Conservation (phyloP, 2,888 invertebrate genomes). For the Unio pictorum region DNA sequence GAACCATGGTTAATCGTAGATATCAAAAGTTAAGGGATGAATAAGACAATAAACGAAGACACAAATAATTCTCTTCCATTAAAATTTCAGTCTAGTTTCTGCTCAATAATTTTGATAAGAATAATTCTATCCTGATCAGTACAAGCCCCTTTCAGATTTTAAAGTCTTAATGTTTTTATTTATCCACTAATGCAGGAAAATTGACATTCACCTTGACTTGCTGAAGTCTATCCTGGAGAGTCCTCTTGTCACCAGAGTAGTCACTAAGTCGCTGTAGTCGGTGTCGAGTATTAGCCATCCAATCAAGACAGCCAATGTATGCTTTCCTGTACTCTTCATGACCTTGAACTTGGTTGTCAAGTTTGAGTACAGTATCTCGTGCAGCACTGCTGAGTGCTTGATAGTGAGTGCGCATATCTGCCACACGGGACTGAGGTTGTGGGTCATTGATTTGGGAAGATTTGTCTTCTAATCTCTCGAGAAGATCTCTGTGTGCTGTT, state of each 20-base stretch:
- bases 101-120: too few species aligned
- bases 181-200: too few species aligned
- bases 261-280: constrained; percentile 85
- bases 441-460: constrained; percentile 90
- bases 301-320: constrained; percentile 70
- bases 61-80: too few species aligned
- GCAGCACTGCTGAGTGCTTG: constrained; percentile 27
- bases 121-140: too few species aligned
- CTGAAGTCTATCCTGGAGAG: constrained; percentile 82
- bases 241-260: constrained; percentile 88
- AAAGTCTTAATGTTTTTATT: too few species aligned
- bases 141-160: too few species aligned
- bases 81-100: too few species aligned
- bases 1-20: too few species aligned
- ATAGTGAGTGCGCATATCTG: constrained; percentile 56
- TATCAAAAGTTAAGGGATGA: too few species aligned
- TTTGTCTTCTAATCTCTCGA: constrained; percentile 90
- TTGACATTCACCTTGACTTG: constrained; percentile 50
- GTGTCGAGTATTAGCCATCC: constrained; percentile 92
- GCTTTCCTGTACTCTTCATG: constrained; percentile 80
- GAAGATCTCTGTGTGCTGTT: constrained; percentile 74
- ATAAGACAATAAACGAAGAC: too few species aligned
- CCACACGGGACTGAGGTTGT: constrained; percentile 76
- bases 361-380: constrained; percentile 73
- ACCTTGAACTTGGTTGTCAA: constrained; percentile 81